phyloP scores from a whole-genome alignment of 1,140 invertebrate species.

The Papilio xuthus region DNA sequence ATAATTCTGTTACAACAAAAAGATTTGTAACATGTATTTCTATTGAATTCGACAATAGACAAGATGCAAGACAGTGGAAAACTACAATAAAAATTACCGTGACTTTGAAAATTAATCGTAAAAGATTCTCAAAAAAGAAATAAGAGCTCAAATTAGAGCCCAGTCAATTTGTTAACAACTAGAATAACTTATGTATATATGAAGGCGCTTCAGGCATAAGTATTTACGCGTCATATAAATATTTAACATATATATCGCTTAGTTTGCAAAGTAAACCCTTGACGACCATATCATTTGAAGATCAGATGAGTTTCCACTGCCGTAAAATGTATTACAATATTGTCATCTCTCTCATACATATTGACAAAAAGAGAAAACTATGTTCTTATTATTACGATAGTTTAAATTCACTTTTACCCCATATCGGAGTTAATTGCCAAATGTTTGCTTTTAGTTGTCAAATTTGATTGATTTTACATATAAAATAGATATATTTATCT shows the following conservation, averaged over 20 bases:
- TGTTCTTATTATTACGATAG: no score
- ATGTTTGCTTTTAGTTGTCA: not conserved
- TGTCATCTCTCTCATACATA: no score
- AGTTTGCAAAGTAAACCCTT: constrained; percentile 5
- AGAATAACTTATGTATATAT: constrained; percentile 29
- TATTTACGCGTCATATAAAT: constrained; percentile 19
- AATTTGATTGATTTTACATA: not conserved
- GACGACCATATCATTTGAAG: not conserved
- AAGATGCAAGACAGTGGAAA: no score
- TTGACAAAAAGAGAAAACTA: no score
- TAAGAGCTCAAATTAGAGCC: constrained; percentile 7
- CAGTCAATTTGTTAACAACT: constrained; percentile 16
- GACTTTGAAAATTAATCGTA: not conserved
- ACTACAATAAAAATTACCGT: not conserved
- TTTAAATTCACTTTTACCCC: no score
- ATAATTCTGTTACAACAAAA: no score
- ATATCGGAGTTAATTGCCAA: no score
- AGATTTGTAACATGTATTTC: no score
- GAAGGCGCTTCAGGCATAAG: constrained; percentile 33
- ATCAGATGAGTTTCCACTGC: not conserved
- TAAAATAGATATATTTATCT: not conserved
- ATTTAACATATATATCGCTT: not conserved
- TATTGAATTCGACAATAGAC: no score
- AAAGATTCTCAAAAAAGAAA: not conserved
- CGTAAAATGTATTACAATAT: not conserved